Evolutionary conservation across 2,113 vertebrate genomes (phyloP), one percentile per base, ranked within the genome.

Genomic region (Chloropsis hardwickii): DNA sequence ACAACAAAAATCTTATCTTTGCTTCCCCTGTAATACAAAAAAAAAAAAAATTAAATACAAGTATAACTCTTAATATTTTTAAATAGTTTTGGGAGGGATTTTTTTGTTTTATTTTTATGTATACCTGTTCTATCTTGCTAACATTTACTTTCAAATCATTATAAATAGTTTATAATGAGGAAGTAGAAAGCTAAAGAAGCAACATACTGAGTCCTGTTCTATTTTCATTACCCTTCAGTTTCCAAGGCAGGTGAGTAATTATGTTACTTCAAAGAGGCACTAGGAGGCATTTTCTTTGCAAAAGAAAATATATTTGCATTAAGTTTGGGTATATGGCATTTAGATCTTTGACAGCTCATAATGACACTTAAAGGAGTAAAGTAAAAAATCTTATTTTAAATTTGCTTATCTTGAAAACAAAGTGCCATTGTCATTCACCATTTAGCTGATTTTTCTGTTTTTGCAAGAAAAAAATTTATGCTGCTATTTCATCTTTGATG

Each of bases 1-100:
- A 99, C 98, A 79, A 99, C 98, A 97, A 99, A 99, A 97, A 99
- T 99, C 96, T 99, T 99, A 92, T 99, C 99, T 98, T 99, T 99
- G 98, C 99, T 99, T 95, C 99, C 99, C 95, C 99, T 99, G 97
- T 94, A 98, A 98, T 88, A 95, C 85, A 97, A 81, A 95, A 23
- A 35, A 95, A 95, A 95, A 89, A 78, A 37, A 42, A 33, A 83
- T 66, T 51, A 48, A 94, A 86, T 57, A 61, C 33, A 90, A 91
- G 12, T 45, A n/a, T 22, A 67, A 45, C 3, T 45, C 9, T 51
- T 73, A 12, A 23, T 53, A 70, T 42, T 70, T 86, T 73, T 10
- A 57, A 69, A 31, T 2, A 28, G 3, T 3, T 29, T 70, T 76
- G 42, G 3, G 17, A 5, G 33, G 3, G 0, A 0, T 1, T 11